Evolutionary conservation across 2,888 invertebrate genomes (phyloP).

Genomic region (Stenichneumon culpator): DNA sequence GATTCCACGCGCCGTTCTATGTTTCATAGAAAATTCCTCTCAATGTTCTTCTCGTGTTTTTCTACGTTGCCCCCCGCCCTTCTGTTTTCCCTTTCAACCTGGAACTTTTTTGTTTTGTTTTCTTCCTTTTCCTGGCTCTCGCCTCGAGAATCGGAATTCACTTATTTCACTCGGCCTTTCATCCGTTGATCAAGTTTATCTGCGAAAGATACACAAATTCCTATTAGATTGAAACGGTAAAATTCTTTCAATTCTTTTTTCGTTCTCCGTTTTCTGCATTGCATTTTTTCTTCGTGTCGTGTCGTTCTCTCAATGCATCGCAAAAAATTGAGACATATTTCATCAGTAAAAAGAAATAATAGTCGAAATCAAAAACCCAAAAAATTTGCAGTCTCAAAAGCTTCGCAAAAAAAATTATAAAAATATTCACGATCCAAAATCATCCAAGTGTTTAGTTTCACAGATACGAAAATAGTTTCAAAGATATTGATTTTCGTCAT

Average conservation of each 20-base stretch:
- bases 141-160: background rate
- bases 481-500: background rate
- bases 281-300: background rate
- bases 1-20: background rate
- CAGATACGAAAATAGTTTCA: too few relatives aligned
- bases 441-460: too few relatives aligned
- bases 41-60: conserved; percentile 9
- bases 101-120: background rate
- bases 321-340: background rate
- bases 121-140: background rate
- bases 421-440: too few relatives aligned
- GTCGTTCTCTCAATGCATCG: conserved; percentile 4
- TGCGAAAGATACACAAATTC: conserved; percentile 10
- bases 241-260: conserved; percentile 11
- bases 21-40: conserved; percentile 18
- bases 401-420: too few relatives aligned
- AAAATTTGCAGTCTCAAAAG: too few relatives aligned
- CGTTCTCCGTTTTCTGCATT: background rate
- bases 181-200: conserved; percentile 6
- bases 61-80: background rate
- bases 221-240: background rate
- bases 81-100: background rate
- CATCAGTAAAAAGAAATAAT: background rate
- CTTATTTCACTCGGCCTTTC: background rate
- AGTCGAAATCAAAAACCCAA: too few relatives aligned